Evolutionary conservation across 1,140 invertebrate species (phyloP), one percentile per base, ranked within the genome.

Genomic region (Camponotus pennsylvanicus): DNA sequence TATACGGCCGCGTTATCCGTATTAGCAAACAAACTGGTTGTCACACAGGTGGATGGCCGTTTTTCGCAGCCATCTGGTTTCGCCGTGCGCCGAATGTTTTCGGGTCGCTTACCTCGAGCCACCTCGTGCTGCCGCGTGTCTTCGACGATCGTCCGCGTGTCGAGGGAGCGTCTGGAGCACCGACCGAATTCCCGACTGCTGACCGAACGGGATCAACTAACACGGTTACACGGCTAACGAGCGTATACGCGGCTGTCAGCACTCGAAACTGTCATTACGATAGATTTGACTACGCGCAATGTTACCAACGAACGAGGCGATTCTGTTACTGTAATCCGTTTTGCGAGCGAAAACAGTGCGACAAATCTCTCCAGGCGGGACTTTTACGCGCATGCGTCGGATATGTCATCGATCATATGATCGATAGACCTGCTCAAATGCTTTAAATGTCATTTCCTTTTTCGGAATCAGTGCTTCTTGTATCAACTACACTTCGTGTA

Each of bases 231-330:
- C 76, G 63, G 7, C 59, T n/a, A 80, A 83, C 89, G 42, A 76
- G 73, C 52, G 90, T 63, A 42, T 90, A 90, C 86, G 78, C 89
- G 89, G 80, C 89, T 90, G 86, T 90, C 89, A 90, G 83, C 78
- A 79, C 89, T 90, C 87, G 80, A 90, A 90, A 90, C 87, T 90
- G 89, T 90, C 89, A 90, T 90, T 83, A 88, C 86, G 83, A 86
- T 84, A 52, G 82, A 88, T 82, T 57, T 61, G 73, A 66, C 57
- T 69, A 52, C 40, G 42, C 34, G 49, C 89, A 90, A 66, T 90
- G 73, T 21, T 90, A 61, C 89, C 89, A 90, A 90, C 89, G 9
- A 69, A 87, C 49, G 40, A 37, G 64, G 13, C 40, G 15, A 4
- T 49, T 57, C 13, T 66, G 66, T 83, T 13, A 61, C 79, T 45